Conservation (phyloP, 2,113 vertebrate genomes). For the Herpetotheres cachinnans region DNA sequence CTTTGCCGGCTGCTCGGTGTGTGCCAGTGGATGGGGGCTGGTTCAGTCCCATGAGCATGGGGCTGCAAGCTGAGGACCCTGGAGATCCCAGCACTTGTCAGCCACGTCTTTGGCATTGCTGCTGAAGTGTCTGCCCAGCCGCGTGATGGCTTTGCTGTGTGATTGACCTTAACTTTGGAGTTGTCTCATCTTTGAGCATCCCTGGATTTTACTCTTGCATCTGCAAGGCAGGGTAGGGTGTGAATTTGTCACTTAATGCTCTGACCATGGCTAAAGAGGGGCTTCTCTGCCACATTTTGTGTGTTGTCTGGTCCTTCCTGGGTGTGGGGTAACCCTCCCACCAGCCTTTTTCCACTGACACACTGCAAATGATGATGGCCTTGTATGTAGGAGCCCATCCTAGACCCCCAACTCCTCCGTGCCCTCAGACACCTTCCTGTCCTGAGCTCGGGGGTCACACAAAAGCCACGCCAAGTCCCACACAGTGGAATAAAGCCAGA, state of each 20-base stretch:
- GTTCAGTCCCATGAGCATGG: neutral
- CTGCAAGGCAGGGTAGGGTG: neutral
- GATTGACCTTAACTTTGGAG: neutral
- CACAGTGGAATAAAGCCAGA: neutral
- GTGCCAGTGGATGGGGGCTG: neutral
- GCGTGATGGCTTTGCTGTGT: neutral
- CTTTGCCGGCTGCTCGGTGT: neutral
- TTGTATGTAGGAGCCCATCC: neutral
- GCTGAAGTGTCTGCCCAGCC: neutral
- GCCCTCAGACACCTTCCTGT: neutral
- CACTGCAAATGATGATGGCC: fast-evolving
- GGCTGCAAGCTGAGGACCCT: neutral
- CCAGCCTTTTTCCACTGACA: neutral
- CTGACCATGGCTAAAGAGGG: neutral
- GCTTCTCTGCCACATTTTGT: neutral
- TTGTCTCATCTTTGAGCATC: neutral
- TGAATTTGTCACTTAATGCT: neutral
- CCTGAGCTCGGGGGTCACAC: neutral
- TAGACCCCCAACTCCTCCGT: neutral
- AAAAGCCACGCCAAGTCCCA: neutral
- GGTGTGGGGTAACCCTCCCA: neutral
- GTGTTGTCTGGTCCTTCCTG: neutral
- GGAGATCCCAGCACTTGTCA: neutral
- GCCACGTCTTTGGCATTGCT: neutral
- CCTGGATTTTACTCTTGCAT: neutral